Evolutionary conservation across 2,113 vertebrate species (phyloP), one percentile per base, ranked within the genome.

Genomic region (Albula glossodonta): DNA sequence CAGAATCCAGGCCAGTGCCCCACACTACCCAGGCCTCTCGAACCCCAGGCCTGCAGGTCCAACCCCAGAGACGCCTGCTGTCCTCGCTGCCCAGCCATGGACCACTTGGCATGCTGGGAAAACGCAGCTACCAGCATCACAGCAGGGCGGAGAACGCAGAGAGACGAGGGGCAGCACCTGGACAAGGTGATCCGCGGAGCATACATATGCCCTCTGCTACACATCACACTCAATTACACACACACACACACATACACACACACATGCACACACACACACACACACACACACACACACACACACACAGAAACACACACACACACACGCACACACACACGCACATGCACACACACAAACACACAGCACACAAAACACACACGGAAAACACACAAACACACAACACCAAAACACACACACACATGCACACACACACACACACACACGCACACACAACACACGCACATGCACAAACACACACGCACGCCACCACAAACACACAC

Each of bases 121-220:
- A 99, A 90, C 97, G 98, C 91, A 97, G 96, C 93, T 99, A 97
- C 94, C 98, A 96, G 91, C 97, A 98, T 92, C 97, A 98, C 93
- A 99, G 97, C 86, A 96, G 98, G 89, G 94, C 97, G 83, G 97
- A 98, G 90, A 93, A 95, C 93, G 95, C 90, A 57, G 98, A 93
- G 88, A 95, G 87, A 83, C 60, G 70, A 70, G 49, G 80, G 50
- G 49, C n/a, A 17, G 60, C 48, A 11, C 48, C 8, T 8, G 63
- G 85, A 51, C 85, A 86, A 81, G 85, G 85, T 82, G n/a, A 53
- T 63, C 63, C 53, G n/a, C 49, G 90, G 91, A 78, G 82, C 92
- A 92, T 92, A 93, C 94, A 92, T 79, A 81, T 25, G 15, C 87
- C 66, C 80, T 41, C 31, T 41, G 31, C 31, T 41, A 81, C 53